Conservation (phyloP, 2,797 vertebrate genomes). For the Cercopithecus petaurista region DNA sequence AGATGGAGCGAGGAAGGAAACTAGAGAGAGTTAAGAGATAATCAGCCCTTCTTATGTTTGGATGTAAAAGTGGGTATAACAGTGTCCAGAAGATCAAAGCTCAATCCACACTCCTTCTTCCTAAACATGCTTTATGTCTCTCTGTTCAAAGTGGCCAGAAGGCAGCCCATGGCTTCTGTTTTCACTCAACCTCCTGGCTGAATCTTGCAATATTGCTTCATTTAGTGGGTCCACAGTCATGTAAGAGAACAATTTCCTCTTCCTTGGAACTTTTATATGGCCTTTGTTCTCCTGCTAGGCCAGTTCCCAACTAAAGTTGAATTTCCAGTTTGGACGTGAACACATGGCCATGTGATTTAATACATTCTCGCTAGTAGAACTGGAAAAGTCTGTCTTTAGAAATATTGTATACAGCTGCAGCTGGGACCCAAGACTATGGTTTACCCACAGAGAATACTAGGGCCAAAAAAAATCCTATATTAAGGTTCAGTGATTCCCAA, state of each 20-base stretch:
- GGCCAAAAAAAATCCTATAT: background rate
- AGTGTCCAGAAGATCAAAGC: background rate
- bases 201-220: background rate
- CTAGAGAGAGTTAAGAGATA: background rate
- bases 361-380: background rate
- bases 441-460: background rate
- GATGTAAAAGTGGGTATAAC: background rate
- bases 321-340: slow-evolving; percentile 64
- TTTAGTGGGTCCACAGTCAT: background rate
- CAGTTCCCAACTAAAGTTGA: slow-evolving; percentile 12
- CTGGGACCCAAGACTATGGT: background rate
- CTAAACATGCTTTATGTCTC: background rate
- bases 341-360: background rate
- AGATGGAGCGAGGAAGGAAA: background rate
- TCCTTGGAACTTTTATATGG: background rate
- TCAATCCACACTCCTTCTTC: background rate
- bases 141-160: background rate
- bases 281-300: slow-evolving; percentile 50
- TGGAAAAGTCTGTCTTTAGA: slow-evolving; percentile 24
- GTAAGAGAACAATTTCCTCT: background rate
- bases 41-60: background rate
- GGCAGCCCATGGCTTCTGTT: background rate
- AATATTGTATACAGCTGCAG: background rate
- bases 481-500: slow-evolving; percentile 37
- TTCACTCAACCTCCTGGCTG: background rate